Base-by-base conservation (phyloP, 1,140 invertebrate species). In the Drosophila nikananu region DNA sequence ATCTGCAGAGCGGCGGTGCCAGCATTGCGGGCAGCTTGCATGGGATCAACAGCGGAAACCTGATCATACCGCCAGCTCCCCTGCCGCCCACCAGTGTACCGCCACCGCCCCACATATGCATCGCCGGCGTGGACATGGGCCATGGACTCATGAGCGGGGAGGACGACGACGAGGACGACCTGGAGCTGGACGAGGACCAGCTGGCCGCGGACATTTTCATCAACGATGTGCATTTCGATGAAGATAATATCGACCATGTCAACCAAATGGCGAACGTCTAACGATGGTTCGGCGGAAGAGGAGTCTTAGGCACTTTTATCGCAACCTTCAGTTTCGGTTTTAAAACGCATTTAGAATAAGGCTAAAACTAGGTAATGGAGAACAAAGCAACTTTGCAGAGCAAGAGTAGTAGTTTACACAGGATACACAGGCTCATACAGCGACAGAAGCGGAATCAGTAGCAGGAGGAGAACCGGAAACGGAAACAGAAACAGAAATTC, bases 261-360 rank as follows among this genome's bases (percentile, higher is more conserved):
- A 91, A 91, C 79, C 92, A 92, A 87, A 90, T 92, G 81, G 92
- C 92, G 55, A 93, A 81, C 76, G 92, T 93, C 86, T 93, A 93
- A 91, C 84, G 74, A 91, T 77, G 59, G 76, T 75, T 79, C 54
- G 62, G 35, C 44, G 51, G 21, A 49, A 59, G 44, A 27, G 51
- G 30, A 54, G 63, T 74, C 80, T 67, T 63, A 74, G 81, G 83
- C 66, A 86, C 76, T 86, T 87, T 81, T 84, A 90, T 74, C 66
- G 86, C 70, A 70, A 87, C 42, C 83, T 87, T 87, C 72, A 87
- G 62, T 89, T 87, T 87, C 77, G 55, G 86, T 89, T 89, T 70
- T 82, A 90, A 73, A 68, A 49, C 73, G 77, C 74, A 79, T 81
- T 73, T 81, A 90, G 67, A 67, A 63, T 84, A 71, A 81, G 84